These are phyloP conservation scores for Drosophila tripunctata DNA, from an alignment of 2,888 invertebrate species.

Conservation along the genomic window DNA sequence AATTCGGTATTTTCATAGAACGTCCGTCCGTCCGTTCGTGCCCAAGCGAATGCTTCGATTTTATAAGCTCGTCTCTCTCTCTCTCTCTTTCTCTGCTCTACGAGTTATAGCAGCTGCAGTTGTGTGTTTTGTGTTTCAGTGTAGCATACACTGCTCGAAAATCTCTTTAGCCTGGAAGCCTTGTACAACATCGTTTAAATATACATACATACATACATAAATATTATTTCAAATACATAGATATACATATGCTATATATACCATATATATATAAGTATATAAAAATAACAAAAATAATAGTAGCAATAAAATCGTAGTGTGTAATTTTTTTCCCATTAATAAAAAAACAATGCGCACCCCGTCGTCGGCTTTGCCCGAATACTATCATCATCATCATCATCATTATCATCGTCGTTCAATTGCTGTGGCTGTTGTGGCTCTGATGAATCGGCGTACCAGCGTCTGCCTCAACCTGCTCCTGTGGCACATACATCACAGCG, in stretches of 20 bases:
- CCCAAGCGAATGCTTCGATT: slow-evolving; percentile 68
- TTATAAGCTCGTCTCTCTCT: slow-evolving; percentile 65
- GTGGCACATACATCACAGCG: slow-evolving; percentile 71
- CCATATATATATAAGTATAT: slow-evolving; percentile 57
- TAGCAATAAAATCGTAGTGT: slow-evolving; percentile 76
- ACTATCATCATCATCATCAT: slow-evolving; percentile 38
- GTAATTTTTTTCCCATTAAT: slow-evolving; percentile 70
- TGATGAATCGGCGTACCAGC: slow-evolving; percentile 54
- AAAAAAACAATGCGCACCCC: slow-evolving; percentile 76
- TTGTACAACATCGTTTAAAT: slow-evolving; percentile 73
- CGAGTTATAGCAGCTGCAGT: slow-evolving; percentile 48
- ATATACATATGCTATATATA: slow-evolving; percentile 25
- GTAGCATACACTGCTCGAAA: slow-evolving; percentile 52
- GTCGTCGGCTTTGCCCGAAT: slow-evolving; percentile 64
- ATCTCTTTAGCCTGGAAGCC: slow-evolving; percentile 73
- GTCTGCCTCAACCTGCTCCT: slow-evolving; percentile 56
- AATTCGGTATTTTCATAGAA: slow-evolving; percentile 60
- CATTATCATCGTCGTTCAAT: slow-evolving; percentile 76
- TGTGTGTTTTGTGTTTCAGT: slow-evolving; percentile 31
- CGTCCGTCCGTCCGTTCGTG: too few species aligned
- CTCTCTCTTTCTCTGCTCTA: too few species aligned
- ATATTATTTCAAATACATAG: slow-evolving; percentile 31
- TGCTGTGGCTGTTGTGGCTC: slow-evolving; percentile 56
- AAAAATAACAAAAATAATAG: slow-evolving; percentile 79
- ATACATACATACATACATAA: slow-evolving; percentile 66